These are phyloP conservation scores for Paralvinella palmiformis DNA, from an alignment of 1,140 invertebrate genomes.

Conservation along the genomic window DNA sequence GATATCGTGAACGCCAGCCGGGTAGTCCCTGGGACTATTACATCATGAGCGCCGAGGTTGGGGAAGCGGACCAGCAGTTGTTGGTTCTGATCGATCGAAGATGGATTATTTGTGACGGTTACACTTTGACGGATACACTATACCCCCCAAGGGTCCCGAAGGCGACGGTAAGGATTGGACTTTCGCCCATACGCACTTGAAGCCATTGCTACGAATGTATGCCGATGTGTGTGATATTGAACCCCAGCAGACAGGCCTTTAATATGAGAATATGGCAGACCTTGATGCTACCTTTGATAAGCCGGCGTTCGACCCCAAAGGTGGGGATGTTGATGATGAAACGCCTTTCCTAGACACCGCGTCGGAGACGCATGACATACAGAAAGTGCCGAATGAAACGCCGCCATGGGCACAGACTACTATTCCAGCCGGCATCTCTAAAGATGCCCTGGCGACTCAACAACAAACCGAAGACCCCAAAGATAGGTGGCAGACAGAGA, in stretches of 20 bases:
- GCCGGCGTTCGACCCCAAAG: too few relatives aligned
- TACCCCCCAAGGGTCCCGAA: not conserved
- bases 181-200: not conserved
- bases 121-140: not conserved
- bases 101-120: slow-evolving; percentile 1
- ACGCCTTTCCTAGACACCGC: not conserved
- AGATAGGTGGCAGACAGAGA: not conserved
- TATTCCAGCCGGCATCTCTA: not conserved
- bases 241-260: not conserved
- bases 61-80: not conserved
- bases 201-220: not conserved
- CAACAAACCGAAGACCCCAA: not conserved
- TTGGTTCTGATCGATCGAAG: not conserved
- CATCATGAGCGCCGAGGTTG: not conserved
- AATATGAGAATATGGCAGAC: not conserved
- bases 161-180: not conserved
- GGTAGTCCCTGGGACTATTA: not conserved
- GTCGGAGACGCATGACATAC: not conserved
- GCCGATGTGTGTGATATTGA: too few relatives aligned
- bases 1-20: not conserved
- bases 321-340: not conserved
- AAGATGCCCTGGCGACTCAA: not conserved
- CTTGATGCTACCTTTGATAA: not conserved
- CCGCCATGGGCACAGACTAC: not conserved
- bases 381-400: not conserved